A percentile compares a stretch with the other conserved stretches of the same genome.
phyloP scores from a whole-genome alignment of 2,113 vertebrate species.

The Rhinopomastus cyanomelas region DNA sequence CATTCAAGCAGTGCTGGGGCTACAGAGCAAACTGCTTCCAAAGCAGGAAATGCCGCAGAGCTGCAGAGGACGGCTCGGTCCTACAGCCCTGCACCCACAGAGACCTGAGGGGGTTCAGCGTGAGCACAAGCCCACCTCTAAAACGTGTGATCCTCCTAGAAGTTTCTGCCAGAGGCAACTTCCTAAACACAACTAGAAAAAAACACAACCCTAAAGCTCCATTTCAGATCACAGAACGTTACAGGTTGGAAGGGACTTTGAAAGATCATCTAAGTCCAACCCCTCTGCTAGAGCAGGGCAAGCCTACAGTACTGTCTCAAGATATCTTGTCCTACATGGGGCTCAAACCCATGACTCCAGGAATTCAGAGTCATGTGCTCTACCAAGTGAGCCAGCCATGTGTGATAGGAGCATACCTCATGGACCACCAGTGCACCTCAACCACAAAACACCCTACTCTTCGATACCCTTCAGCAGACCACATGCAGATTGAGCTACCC shows the following conservation, averaged over 20 bases:
- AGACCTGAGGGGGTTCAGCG: background rate
- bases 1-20: background rate
- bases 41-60: background rate
- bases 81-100: background rate
- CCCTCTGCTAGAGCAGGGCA: too few relatives aligned
- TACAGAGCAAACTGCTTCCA: background rate
- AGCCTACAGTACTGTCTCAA: too few relatives aligned
- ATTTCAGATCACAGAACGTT: too few relatives aligned
- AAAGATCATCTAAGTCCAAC: too few relatives aligned
- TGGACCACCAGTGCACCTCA: background rate
- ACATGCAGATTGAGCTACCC: background rate
- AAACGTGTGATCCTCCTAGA: background rate
- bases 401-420: background rate
- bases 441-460: background rate
- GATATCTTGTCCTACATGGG: too few relatives aligned
- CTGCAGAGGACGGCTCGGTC: background rate
- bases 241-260: too few relatives aligned
- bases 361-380: too few relatives aligned
- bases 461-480: background rate
- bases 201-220: background rate
- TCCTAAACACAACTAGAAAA: background rate
- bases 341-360: too few relatives aligned
- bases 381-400: too few relatives aligned
- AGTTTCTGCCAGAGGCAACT: background rate
- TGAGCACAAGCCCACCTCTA: background rate